phyloP scores from a whole-genome alignment of 2,888 invertebrate genomes.

The Oxytorus armatus region DNA sequence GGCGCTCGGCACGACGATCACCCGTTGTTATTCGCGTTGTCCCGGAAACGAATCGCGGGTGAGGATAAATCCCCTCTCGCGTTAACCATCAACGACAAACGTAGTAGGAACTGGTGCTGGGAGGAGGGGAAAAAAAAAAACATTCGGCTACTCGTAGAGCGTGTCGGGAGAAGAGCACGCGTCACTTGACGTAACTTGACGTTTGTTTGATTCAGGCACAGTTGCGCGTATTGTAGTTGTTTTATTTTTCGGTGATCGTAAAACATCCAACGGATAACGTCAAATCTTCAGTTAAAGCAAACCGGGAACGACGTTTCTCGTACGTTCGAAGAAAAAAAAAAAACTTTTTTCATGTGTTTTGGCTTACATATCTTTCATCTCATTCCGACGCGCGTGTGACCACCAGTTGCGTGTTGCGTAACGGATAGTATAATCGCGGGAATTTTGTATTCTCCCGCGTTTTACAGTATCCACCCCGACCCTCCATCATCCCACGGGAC shows the following conservation, averaged over 20 bases:
- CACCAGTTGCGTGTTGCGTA: constrained; percentile 83
- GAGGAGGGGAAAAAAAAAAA: background rate
- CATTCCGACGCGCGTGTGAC: constrained; percentile 78
- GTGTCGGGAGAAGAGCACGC: constrained; percentile 30
- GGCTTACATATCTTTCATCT: too few relatives aligned
- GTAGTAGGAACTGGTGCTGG: too few relatives aligned
- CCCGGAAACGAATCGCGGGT: constrained; percentile 55
- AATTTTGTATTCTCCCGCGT: background rate
- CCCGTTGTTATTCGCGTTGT: too few relatives aligned
- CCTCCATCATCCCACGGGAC: too few relatives aligned
- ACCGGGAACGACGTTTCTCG: background rate
- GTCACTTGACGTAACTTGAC: constrained; percentile 56
- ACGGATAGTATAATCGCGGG: constrained; percentile 61
- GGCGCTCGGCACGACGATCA: too few relatives aligned
- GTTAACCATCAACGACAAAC: background rate
- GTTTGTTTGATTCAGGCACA: too few relatives aligned
- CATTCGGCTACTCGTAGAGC: too few relatives aligned
- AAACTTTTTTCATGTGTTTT: too few relatives aligned
- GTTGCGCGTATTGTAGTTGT: too few relatives aligned
- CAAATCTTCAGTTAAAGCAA: too few relatives aligned
- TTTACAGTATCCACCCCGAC: background rate
- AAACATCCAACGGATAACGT: too few relatives aligned
- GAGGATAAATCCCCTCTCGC: constrained; percentile 35
- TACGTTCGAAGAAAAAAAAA: too few relatives aligned
- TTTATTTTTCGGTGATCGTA: constrained; percentile 11